These are phyloP conservation scores for Lissonota sp. DNA, from an alignment of 2,888 invertebrate genomes.

Conservation along the genomic window DNA sequence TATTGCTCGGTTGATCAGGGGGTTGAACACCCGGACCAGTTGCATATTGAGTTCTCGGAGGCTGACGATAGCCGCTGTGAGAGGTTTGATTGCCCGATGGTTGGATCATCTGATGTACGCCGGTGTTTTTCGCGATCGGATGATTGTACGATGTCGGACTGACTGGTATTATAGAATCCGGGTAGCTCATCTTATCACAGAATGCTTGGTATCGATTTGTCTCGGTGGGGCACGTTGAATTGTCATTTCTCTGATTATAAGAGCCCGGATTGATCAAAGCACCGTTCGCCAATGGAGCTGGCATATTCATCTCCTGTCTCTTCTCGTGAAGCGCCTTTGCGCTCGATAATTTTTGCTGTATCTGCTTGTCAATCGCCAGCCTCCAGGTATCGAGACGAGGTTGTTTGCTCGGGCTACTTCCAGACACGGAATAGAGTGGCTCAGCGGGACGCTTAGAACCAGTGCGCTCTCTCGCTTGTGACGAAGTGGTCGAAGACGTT, in stretches of 20 bases:
- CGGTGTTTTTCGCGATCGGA: constrained; percentile 59
- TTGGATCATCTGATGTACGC: constrained; percentile 59
- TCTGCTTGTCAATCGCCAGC: constrained; percentile 85
- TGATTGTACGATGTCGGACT: constrained; percentile 61
- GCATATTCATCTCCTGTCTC: constrained; percentile 74
- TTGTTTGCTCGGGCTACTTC: constrained; percentile 83
- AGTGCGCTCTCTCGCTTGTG: constrained; percentile 73
- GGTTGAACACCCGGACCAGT: constrained; percentile 50
- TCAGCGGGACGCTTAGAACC: constrained; percentile 81
- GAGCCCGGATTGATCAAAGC: constrained; percentile 69
- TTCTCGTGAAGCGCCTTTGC: constrained; percentile 74
- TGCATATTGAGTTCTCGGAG: constrained; percentile 74
- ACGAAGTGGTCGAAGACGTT: constrained; percentile 22
- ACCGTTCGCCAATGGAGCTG: constrained; percentile 75
- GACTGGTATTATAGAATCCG: constrained; percentile 72
- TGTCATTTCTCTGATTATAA: constrained; percentile 76
- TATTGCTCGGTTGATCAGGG: constrained; percentile 74
- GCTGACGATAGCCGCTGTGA: constrained; percentile 69
- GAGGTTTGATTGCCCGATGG: constrained; percentile 70
- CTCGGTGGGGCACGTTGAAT: constrained; percentile 59
- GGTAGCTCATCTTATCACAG: constrained; percentile 80
- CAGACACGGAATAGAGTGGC: constrained; percentile 76
- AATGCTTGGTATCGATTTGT: constrained; percentile 72
- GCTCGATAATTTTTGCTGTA: constrained; percentile 85
- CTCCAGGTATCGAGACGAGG: constrained; percentile 85